phyloP scores from a whole-genome alignment of 2,888 invertebrate species.

The Sphecodes monilicornis region DNA sequence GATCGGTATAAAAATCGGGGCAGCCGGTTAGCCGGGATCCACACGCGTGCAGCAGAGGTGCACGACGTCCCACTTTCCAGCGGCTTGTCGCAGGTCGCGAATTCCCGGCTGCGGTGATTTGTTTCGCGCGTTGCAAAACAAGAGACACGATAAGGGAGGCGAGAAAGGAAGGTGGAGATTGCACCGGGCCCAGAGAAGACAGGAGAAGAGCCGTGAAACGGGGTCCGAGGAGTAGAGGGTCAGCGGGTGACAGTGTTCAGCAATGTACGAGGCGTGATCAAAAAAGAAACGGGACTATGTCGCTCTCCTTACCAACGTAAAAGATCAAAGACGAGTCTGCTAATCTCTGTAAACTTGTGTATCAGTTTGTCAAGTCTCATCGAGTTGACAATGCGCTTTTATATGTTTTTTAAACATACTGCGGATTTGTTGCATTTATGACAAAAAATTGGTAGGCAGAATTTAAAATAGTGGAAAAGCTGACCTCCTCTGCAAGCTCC shows the following conservation, averaged over 20 bases:
- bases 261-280: not conserved
- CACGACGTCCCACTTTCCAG: slow-evolving; percentile 64
- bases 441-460: no score
- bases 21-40: slow-evolving; percentile 26
- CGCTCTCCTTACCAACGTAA: no score
- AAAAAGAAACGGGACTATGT: not conserved
- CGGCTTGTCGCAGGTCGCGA: slow-evolving; percentile 71
- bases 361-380: no score
- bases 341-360: no score
- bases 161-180: slow-evolving; percentile 34
- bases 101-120: slow-evolving; percentile 64
- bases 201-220: not conserved
- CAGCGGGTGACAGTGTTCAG: slow-evolving; percentile 28
- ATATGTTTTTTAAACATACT: no score
- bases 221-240: not conserved
- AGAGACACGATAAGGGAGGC: slow-evolving; percentile 49
- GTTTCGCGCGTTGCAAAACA: slow-evolving; percentile 64
- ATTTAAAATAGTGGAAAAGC: no score
- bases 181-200: not conserved
- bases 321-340: no score
- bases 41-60: slow-evolving; percentile 27
- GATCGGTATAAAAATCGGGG: slow-evolving; percentile 39
- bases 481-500: no score
- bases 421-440: no score
- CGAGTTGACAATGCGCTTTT: no score